phyloP scores from a whole-genome alignment of 2,113 vertebrate species.

The Heterotilapia buettikoferi region DNA sequence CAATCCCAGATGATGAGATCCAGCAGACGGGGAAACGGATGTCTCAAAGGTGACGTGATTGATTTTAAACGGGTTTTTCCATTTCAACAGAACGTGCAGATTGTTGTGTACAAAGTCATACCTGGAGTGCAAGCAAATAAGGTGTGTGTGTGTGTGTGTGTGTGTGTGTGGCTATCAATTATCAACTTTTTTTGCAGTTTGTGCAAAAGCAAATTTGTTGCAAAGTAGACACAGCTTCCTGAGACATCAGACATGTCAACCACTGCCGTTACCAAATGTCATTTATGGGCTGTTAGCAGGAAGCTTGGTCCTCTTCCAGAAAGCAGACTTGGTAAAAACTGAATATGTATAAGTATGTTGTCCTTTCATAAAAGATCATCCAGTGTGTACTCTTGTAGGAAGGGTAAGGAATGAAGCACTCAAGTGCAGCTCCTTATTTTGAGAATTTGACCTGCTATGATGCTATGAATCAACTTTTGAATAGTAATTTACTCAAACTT shows the following conservation, averaged over 20 bases:
- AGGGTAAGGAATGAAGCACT: neutral
- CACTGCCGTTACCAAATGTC: neutral
- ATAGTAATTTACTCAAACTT: neutral
- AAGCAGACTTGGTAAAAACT: neutral
- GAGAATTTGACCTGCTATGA: neutral
- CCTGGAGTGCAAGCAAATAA: neutral
- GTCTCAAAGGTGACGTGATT: constrained; percentile 54
- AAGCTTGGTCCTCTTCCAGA: neutral
- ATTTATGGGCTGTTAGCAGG: neutral
- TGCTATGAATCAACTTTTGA: neutral
- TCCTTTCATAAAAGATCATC: neutral
- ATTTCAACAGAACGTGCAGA: neutral
- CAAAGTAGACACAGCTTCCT: neutral
- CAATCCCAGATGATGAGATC: constrained; percentile 41
- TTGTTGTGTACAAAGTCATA: too few relatives aligned
- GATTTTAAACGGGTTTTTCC: neutral
- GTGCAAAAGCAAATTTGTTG: neutral
- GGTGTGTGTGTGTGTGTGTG: accelerated
- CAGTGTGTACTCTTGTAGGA: neutral
- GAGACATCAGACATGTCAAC: neutral
- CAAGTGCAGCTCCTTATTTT: neutral
- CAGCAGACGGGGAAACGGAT: constrained; percentile 47
- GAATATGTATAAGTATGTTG: neutral
- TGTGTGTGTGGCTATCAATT: too few relatives aligned
- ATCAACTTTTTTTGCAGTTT: neutral